A percentile compares a stretch with the other conserved stretches of the same genome.
phyloP scores from a whole-genome alignment of 2,113 vertebrate species.

The Apeltes quadracus region DNA sequence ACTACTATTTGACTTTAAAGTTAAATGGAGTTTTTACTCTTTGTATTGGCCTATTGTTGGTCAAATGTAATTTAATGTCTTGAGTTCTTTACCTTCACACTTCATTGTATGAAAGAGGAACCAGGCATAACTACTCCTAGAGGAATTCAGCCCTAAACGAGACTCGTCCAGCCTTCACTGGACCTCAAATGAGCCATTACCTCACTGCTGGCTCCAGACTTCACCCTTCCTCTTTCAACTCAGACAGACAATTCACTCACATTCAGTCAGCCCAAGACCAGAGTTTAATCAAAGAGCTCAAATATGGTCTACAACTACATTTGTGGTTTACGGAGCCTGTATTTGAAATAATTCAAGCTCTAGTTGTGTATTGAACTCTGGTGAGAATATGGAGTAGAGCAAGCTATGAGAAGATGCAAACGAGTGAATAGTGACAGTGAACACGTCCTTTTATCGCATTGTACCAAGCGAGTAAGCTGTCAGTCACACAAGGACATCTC shows the following conservation, averaged over 20 bases:
- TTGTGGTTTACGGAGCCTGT: neutral
- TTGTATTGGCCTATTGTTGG: neutral
- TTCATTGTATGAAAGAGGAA: slow-evolving; percentile 67
- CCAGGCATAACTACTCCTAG: slow-evolving; percentile 50
- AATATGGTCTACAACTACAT: neutral
- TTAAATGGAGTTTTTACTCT: slow-evolving; percentile 19
- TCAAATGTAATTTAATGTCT: slow-evolving; percentile 65
- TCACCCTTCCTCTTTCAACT: slow-evolving; percentile 55
- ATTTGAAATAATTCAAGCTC: slow-evolving; percentile 6
- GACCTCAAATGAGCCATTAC: slow-evolving; percentile 60
- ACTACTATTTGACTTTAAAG: neutral
- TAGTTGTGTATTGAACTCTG: slow-evolving; percentile 13
- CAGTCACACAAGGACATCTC: slow-evolving; percentile 39
- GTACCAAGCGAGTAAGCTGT: slow-evolving; percentile 40
- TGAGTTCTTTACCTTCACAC: slow-evolving; percentile 29
- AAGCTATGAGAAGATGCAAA: slow-evolving; percentile 32
- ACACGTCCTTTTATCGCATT: slow-evolving; percentile 49
- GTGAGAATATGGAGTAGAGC: slow-evolving; percentile 22
- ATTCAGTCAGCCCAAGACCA: slow-evolving; percentile 39
- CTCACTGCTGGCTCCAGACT: slow-evolving; percentile 59
- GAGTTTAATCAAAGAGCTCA: slow-evolving; percentile 14
- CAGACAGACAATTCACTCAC: slow-evolving; percentile 39
- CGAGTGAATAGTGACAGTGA: slow-evolving; percentile 50
- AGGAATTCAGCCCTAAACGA: slow-evolving; percentile 61
- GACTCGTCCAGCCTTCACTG: slow-evolving; percentile 45